Evolutionary conservation across 2,113 vertebrate genomes (phyloP), one percentile per base, ranked within the genome.

Genomic region (Rallus limicola): DNA sequence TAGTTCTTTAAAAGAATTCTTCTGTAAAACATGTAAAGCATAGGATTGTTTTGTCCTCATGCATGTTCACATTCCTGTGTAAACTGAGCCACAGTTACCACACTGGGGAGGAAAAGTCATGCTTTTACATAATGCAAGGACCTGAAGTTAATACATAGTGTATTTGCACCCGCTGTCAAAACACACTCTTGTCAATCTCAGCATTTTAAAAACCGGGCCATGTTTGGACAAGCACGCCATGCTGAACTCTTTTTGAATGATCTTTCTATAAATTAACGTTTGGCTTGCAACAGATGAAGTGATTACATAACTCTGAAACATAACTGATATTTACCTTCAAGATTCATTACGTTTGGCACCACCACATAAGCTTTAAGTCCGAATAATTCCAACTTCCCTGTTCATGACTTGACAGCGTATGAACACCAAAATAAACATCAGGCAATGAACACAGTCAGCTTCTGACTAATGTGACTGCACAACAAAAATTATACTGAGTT

Each of bases 191-290:
- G 71, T 34, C 71, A 76, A 76, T 16, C 31, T 62, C 34, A 62
- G 60, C 38, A 48, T 36, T 80, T 76, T 69, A 33, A 76, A 89
- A 89, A 64, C 7, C 38, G 77, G 58, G 31, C 26, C 11, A 33
- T 52, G 42, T 76, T 79, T 82, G 44, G 59, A 92, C 38, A 94
- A 65, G 28, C 25, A 79, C 12, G 56, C 28, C 52, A 34, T 28
- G 44, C 53, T 53, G 14, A 81, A 87, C 26, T 62, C 34, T 62
- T 69, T 85, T 36, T 50, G 17, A 94, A 92, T 36, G 18, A 80
- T 82, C 29, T 69, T 82, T 72, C 75, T 86, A 62, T 60, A 94
- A 94, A 80, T 58, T 76, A 90, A 69, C 76, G 86, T 80, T 92
- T 90, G 82, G 29, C 44, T 88, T 71, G 53, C 62, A 90, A 76